Evolutionary conservation across 2,113 vertebrate species (phyloP).

Genomic region (Albula goreensis): DNA sequence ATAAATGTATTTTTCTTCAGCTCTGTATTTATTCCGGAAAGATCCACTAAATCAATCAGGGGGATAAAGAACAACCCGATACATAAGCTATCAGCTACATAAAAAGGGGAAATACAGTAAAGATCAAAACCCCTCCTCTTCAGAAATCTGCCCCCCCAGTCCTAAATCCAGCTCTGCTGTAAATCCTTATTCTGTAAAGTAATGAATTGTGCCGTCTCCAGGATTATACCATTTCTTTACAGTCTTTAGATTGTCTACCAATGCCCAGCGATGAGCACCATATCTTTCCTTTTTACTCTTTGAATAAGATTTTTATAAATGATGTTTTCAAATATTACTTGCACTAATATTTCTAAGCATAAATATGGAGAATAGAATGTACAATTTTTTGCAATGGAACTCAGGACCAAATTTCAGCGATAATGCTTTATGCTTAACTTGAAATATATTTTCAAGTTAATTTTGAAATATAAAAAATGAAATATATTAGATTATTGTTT

Average conservation of each 20-base stretch:
- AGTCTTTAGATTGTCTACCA: not conserved
- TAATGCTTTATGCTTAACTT: not conserved
- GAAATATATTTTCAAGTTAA: not conserved
- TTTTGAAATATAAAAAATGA: not conserved
- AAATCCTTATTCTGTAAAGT: not conserved
- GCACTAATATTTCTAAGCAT: not conserved
- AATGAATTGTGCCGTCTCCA: not conserved
- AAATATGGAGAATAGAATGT: not conserved
- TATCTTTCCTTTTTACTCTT: not conserved
- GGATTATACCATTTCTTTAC: not conserved
- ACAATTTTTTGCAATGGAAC: not conserved
- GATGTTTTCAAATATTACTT: too few relatives aligned
- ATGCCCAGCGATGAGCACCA: not conserved
- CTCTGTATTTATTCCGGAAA: constrained; percentile 52
- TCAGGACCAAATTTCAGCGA: not conserved
- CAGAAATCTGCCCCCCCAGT: not conserved
- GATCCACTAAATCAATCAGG: constrained; percentile 72
- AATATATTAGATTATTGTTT: not conserved
- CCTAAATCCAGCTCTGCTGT: not conserved
- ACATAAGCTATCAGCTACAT: constrained; percentile 57
- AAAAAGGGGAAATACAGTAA: constrained; percentile 56
- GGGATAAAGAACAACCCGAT: constrained; percentile 55
- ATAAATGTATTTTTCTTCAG: constrained; percentile 68
- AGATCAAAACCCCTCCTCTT: constrained; percentile 3
- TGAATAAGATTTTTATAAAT: not conserved